phyloP scores from a whole-genome alignment of 2,797 vertebrate genomes.

The Carapus acus region DNA sequence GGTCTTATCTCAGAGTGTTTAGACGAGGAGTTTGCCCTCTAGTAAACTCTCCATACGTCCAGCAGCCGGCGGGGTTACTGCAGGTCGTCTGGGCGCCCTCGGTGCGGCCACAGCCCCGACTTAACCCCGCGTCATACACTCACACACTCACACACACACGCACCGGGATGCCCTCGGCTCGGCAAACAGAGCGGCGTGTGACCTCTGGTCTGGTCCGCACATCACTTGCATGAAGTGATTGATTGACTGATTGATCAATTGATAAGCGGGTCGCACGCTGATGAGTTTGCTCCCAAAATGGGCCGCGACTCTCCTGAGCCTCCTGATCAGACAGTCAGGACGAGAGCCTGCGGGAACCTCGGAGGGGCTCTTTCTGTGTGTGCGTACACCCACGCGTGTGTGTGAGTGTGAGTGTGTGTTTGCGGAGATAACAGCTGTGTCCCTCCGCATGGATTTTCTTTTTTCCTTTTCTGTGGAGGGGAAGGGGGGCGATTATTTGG shows the following conservation, averaged over 20 bases:
- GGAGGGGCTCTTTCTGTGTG: background rate
- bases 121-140: slow-evolving; percentile 19
- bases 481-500: too few species aligned
- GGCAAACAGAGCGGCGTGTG: slow-evolving; percentile 34
- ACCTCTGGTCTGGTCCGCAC: slow-evolving; percentile 37
- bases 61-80: slow-evolving; percentile 35
- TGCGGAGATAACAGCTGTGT: background rate
- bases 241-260: slow-evolving; percentile 20
- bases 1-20: slow-evolving; percentile 8
- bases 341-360: slow-evolving; percentile 16
- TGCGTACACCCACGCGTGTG: too few species aligned
- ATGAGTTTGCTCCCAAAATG: background rate
- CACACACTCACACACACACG: background rate
- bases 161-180: slow-evolving; percentile 2
- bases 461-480: too few species aligned
- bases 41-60: background rate
- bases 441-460: slow-evolving; percentile 20
- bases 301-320: slow-evolving; percentile 15
- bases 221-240: slow-evolving; percentile 20
- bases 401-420: slow-evolving; percentile 11
- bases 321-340: slow-evolving; percentile 68
- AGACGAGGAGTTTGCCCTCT: slow-evolving; percentile 12
- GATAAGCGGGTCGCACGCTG: background rate
- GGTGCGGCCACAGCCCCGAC: slow-evolving; percentile 1
- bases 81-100: slow-evolving; percentile 44